Conservation (phyloP, 2,113 vertebrate genomes). For the Leptocoma aspasia region DNA sequence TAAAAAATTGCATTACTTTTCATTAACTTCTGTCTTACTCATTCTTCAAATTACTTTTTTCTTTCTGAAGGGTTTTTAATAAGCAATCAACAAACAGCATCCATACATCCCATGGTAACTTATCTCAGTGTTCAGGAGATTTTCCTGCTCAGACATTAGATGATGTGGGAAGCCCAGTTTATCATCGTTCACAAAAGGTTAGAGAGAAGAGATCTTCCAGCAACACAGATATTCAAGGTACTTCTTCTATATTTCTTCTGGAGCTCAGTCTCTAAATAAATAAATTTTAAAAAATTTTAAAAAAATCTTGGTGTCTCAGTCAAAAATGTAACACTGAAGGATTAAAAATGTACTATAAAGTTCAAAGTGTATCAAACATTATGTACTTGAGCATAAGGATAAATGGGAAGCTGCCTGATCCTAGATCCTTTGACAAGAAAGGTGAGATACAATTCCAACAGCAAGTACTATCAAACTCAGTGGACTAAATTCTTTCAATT, state of each 20-base stretch:
- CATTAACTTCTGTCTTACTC: neutral
- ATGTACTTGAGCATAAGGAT: neutral
- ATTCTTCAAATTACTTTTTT: neutral
- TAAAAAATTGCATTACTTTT: neutral
- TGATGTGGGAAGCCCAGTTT: slow-evolving; percentile 78
- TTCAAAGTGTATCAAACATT: neutral
- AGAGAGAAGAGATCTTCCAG: slow-evolving; percentile 85
- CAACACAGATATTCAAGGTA: slow-evolving; percentile 87
- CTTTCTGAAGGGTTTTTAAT: slow-evolving; percentile 71
- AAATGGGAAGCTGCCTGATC: neutral
- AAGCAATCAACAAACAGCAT: slow-evolving; percentile 76
- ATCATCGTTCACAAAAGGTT: slow-evolving; percentile 74
- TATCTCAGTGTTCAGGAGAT: slow-evolving; percentile 83
- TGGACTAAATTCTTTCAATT: neutral
- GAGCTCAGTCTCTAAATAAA: neutral
- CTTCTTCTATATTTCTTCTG: neutral
- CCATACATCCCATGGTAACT: slow-evolving; percentile 80
- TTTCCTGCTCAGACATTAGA: slow-evolving; percentile 74
- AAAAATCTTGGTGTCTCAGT: neutral
- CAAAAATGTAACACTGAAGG: neutral
- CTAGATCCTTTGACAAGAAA: neutral
- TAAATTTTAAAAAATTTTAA: neutral
- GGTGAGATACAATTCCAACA: neutral
- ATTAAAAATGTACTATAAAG: neutral
- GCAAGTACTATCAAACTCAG: neutral